phyloP scores from a whole-genome alignment of 30 jellyfish, hydroid and myxozoan genomes.

The Turritopsis rubra region DNA sequence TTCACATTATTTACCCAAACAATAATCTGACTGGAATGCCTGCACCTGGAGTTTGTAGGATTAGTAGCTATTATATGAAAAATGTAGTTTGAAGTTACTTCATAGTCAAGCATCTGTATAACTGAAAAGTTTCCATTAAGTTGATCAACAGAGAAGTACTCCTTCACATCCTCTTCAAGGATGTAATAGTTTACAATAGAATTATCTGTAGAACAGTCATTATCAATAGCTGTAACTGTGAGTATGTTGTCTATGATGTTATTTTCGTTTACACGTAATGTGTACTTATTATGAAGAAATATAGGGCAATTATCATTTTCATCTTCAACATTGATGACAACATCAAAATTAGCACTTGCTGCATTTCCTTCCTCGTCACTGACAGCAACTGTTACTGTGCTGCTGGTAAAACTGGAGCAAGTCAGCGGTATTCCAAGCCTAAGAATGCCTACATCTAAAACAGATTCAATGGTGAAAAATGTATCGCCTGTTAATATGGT shows the following conservation, averaged over 20 bases:
- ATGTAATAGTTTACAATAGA: background rate
- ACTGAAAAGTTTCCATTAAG: background rate
- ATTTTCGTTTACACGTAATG: background rate
- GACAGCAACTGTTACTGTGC: background rate
- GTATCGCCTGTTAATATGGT: background rate
- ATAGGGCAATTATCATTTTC: background rate
- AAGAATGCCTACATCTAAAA: background rate
- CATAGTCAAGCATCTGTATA: background rate
- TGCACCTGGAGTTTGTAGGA: background rate
- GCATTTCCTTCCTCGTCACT: background rate
- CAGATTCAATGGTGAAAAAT: background rate
- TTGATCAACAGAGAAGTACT: background rate
- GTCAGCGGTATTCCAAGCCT: background rate
- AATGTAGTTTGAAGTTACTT: background rate
- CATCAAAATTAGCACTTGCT: background rate
- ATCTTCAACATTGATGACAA: background rate
- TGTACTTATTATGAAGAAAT: background rate
- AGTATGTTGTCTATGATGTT: background rate
- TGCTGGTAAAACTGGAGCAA: background rate
- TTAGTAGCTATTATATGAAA: constrained; percentile 1
- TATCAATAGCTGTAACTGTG: background rate
- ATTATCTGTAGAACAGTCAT: background rate
- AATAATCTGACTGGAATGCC: background rate
- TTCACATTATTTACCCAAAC: constrained; percentile 56
- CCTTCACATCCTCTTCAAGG: background rate